Conservation (phyloP, 2,888 invertebrate species). For the Argynnis bischoffii region DNA sequence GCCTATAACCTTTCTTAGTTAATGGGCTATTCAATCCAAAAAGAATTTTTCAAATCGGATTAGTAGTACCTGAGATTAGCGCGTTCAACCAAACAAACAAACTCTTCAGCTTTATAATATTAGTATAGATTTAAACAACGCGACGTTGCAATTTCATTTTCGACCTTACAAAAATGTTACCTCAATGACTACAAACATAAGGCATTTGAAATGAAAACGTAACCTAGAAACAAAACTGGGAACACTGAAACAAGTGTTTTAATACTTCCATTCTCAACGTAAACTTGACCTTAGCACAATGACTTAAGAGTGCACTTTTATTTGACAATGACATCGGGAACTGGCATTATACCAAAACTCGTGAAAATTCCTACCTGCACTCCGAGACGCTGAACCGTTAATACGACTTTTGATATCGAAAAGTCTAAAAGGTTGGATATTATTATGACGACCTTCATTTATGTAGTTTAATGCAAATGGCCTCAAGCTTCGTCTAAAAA, state of each 20-base stretch:
- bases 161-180: neutral
- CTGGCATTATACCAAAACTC: constrained; percentile 39
- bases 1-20: too few relatives aligned
- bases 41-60: too few relatives aligned
- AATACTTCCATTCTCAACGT: neutral
- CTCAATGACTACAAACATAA: neutral
- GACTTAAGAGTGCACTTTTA: constrained; percentile 17
- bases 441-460: neutral
- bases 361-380: constrained; percentile 50
- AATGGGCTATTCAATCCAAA: too few relatives aligned
- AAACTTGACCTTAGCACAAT: constrained; percentile 10
- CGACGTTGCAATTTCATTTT: neutral
- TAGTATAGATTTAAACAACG: too few relatives aligned
- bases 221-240: neutral
- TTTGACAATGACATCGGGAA: constrained; percentile 26
- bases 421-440: constrained; percentile 4
- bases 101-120: too few relatives aligned
- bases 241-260: neutral
- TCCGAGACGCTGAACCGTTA: constrained; percentile 56
- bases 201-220: neutral
- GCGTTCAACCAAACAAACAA: too few relatives aligned
- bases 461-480: too few relatives aligned
- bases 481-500: too few relatives aligned
- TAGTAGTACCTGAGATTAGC: too few relatives aligned
- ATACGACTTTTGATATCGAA: constrained; percentile 35